Percentiles rank a stretch among this genome's conserved stretches.
These are phyloP conservation scores for Eremophila alpestris DNA, from an alignment of 2,797 vertebrate genomes.

Conservation along the genomic window DNA sequence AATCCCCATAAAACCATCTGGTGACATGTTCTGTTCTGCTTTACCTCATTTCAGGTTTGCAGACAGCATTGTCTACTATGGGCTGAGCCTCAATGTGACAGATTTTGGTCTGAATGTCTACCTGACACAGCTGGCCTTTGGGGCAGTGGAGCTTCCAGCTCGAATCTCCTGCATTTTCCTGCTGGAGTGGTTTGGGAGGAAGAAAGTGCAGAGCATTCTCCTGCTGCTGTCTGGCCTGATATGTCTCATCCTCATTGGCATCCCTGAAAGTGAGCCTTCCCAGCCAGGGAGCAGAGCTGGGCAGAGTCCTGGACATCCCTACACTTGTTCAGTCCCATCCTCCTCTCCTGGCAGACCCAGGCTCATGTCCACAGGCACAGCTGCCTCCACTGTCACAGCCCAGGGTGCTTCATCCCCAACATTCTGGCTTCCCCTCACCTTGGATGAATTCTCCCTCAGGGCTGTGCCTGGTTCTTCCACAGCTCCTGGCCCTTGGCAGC, in stretches of 20 bases:
- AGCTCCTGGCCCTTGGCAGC: not conserved
- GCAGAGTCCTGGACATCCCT: not conserved
- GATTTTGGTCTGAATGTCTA: conserved; percentile 89
- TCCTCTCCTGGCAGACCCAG: not conserved
- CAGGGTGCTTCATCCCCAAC: not conserved
- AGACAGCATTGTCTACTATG: conserved; percentile 86
- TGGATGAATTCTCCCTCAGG: not conserved
- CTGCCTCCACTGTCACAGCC: not conserved
- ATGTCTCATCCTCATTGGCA: conserved; percentile 77
- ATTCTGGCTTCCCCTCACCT: not conserved
- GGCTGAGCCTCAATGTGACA: conserved; percentile 85
- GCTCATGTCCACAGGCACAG: accelerated
- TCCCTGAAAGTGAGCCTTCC: conserved; percentile 80
- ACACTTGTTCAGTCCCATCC: not conserved
- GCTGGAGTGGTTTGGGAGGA: conserved; percentile 83
- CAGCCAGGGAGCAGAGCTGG: not conserved
- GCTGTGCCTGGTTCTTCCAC: not conserved
- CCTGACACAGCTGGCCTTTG: conserved; percentile 89
- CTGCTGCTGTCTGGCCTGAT: conserved; percentile 76
- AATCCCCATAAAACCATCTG: not conserved
- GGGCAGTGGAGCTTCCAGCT: conserved; percentile 80
- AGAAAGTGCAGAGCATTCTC: conserved; percentile 59
- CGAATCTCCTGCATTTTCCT: conserved; percentile 76
- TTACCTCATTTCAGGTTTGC: conserved; percentile 80
- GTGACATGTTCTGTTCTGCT: not conserved